Base-by-base conservation (phyloP, 2,888 invertebrate species). In the Asteroscopus sphinx region DNA sequence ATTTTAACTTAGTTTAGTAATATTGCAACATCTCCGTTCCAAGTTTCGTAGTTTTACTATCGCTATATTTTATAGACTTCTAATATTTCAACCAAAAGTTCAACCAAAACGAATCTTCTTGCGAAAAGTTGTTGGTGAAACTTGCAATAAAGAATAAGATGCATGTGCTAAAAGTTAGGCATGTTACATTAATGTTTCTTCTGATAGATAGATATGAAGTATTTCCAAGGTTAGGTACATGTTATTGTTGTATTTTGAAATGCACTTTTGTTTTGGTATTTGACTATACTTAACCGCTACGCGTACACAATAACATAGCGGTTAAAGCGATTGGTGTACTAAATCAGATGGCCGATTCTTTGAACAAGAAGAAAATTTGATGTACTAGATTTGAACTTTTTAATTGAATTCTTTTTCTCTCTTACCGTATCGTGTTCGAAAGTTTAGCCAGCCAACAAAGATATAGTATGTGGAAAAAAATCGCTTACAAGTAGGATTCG, bases 21-120 rank as follows among this genome's bases (percentile, higher is more conserved):
- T 21, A 61, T 52, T 54, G 33, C 49, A 46, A 68, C 41, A 62
- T 32, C 35, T 36, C 12, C 42, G 12, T 51, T 32, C 26, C 15
- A 48, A 63, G 45, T 47, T 66, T n/a, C 16, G 32, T 21, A 44
- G 41, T 56, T 71, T 61, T 69, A 61, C 37, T 54, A 61, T 21
- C 46, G 26, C 44, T 45, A 71, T 57, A 49, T 71, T 60, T 54
- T 52, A 71, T 52, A 32, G 42, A 35, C 44, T 59, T 60, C 41
- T 48, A 53, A 59, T 28, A 62, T 41, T 54, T 36, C 12, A 11
- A 33, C 32, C 32, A 44, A 57, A 79, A 80, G 79, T 76, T 78
- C 70, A 75, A 61, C 63, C 56, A 51, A 56, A 68, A 66, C 75
- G 45, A 75, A 76, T 73, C 39, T 51, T 11, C 28, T 11, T 60